Conservation (phyloP, 2,113 vertebrate genomes). For the Quiscalus mexicanus region DNA sequence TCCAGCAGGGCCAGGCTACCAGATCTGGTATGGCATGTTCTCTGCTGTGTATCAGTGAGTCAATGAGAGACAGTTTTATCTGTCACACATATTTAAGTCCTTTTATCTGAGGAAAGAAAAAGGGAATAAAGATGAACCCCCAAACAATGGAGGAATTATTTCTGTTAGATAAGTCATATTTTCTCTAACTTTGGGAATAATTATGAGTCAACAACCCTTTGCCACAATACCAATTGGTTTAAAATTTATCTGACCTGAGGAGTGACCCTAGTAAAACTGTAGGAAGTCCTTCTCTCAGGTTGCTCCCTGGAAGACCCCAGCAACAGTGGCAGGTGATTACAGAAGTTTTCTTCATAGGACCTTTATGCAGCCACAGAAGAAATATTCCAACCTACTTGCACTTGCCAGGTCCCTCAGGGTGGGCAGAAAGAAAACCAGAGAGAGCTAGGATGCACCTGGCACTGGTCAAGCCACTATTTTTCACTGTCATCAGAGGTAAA, state of each 20-base stretch:
- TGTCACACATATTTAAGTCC: not conserved
- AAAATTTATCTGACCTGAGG: not conserved
- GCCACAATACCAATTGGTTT: not conserved
- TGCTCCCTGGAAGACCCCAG: not conserved
- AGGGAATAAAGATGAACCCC: not conserved
- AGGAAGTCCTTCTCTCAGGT: not conserved
- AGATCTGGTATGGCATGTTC: not conserved
- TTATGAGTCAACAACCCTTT: not conserved
- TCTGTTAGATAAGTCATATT: not conserved
- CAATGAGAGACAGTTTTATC: not conserved
- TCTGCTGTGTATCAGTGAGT: not conserved
- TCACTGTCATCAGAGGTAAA: not conserved
- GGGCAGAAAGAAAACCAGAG: not conserved
- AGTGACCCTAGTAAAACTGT: not conserved
- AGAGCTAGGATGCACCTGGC: not conserved
- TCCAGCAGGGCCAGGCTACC: not conserved
- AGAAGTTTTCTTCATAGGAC: not conserved
- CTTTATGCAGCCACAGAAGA: not conserved
- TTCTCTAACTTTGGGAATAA: not conserved
- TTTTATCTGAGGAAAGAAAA: not conserved
- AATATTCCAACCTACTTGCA: not conserved
- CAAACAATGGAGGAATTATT: not conserved
- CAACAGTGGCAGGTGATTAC: not conserved
- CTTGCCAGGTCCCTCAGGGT: not conserved
- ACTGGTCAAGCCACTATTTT: not conserved